Evolutionary conservation across 2,113 vertebrate species (phyloP).

Genomic region (Dasyprocta punctata): DNA sequence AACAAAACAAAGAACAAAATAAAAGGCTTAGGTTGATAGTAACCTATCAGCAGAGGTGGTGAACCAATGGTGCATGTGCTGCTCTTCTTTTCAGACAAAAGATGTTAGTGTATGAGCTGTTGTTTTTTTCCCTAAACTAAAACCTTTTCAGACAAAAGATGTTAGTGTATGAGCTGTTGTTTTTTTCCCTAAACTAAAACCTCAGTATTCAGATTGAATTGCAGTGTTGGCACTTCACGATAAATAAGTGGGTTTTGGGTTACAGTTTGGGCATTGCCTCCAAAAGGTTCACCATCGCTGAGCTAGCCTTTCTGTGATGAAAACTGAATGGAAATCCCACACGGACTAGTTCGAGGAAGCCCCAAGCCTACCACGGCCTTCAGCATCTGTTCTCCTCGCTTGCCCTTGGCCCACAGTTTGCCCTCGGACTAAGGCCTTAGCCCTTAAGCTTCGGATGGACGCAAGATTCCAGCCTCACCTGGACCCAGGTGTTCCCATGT

Average conservation of each 20-base stretch:
- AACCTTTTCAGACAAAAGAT: not conserved
- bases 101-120: not conserved
- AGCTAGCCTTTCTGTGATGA: not conserved
- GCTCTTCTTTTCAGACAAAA: not conserved
- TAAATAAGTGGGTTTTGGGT: not conserved
- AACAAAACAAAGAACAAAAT: not conserved
- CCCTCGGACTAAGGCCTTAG: not conserved
- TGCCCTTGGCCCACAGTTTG: not conserved
- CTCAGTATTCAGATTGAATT: not conserved
- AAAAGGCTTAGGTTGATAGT: not conserved
- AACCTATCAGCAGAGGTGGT: not conserved
- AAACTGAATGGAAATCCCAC: not conserved
- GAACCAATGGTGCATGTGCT: not conserved
- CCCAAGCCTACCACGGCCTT: not conserved
- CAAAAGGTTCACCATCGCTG: not conserved
- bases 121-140: not conserved
- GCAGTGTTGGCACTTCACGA: not conserved
- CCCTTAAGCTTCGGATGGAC: not conserved
- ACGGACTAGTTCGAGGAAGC: not conserved
- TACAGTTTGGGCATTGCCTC: not conserved
- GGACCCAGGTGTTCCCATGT: not conserved
- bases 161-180: not conserved
- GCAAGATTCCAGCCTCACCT: not conserved
- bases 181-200: not conserved
- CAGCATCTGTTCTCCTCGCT: not conserved